A percentile compares a stretch with the other conserved stretches of the same genome.
Evolutionary conservation across 2,113 vertebrate species (phyloP).

Genomic region (Indicator indicator): DNA sequence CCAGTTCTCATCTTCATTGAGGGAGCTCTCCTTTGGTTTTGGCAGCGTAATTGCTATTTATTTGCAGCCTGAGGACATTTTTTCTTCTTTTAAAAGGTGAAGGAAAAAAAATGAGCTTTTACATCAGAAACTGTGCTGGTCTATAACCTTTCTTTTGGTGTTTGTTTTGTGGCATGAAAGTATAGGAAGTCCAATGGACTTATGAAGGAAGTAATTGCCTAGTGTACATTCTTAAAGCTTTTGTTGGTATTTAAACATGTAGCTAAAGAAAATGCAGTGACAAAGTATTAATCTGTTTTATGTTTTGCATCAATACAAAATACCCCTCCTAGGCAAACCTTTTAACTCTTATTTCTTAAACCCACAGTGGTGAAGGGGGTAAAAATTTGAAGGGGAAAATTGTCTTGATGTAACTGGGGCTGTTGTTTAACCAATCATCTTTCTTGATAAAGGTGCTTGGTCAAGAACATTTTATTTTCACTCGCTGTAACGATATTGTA

Average conservation of each 20-base stretch:
- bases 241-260: slow-evolving; percentile 5
- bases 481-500: neutral
- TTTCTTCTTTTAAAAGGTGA: neutral
- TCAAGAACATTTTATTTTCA: slow-evolving; percentile 28
- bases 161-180: neutral
- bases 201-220: slow-evolving; percentile 32
- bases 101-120: slow-evolving; percentile 1
- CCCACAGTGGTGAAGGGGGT: neutral
- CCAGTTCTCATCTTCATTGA: neutral
- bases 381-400: neutral
- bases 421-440: neutral
- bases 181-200: neutral
- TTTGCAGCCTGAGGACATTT: neutral
- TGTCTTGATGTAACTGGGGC: neutral
- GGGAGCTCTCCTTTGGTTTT: neutral
- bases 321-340: neutral
- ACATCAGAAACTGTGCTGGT: neutral
- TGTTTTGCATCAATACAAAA: slow-evolving; percentile 1
- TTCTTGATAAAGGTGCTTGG: slow-evolving; percentile 1
- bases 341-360: neutral
- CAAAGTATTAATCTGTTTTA: slow-evolving; percentile 1
- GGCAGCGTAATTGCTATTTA: neutral
- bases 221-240: slow-evolving; percentile 2
- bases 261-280: slow-evolving; percentile 1
- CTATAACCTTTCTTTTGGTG: neutral